Evolutionary conservation across 1,140 invertebrate species (phyloP).

Genomic region (Latrodectus geometricus): DNA sequence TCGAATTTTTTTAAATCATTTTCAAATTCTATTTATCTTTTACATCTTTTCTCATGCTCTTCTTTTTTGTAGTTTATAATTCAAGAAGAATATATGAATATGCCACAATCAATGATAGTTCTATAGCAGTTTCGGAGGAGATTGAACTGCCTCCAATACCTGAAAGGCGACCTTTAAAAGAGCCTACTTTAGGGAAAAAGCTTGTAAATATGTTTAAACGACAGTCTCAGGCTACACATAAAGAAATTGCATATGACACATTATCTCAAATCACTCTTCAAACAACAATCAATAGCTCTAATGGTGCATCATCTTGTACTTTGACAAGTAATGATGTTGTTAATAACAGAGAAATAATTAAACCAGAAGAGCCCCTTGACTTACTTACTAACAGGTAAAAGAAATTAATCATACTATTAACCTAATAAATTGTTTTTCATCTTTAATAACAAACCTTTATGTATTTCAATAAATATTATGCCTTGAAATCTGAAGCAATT

Average conservation of each 20-base stretch:
- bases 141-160: constrained; percentile 34
- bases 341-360: too few relatives aligned
- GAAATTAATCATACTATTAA: too few relatives aligned
- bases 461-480: too few relatives aligned
- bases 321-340: constrained; percentile 26
- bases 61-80: constrained; percentile 71
- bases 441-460: too few relatives aligned
- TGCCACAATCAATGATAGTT: constrained; percentile 48
- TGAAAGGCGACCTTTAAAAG: constrained; percentile 27
- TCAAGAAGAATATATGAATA: constrained; percentile 75
- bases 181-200: constrained; percentile 2
- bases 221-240: background rate
- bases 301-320: constrained; percentile 36
- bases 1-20: too few relatives aligned
- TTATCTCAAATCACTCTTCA: constrained; percentile 26
- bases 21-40: too few relatives aligned
- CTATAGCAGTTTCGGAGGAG: background rate
- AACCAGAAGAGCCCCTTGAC: too few relatives aligned
- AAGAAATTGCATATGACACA: constrained; percentile 34
- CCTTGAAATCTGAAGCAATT: too few relatives aligned
- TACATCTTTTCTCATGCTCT: too few relatives aligned
- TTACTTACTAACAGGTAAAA: too few relatives aligned
- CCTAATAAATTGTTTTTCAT: too few relatives aligned
- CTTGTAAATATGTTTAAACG: constrained; percentile 37
- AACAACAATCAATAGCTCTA: constrained; percentile 41